Conservation (phyloP, 1,140 invertebrate species). For the Drosophila yakuba region DNA sequence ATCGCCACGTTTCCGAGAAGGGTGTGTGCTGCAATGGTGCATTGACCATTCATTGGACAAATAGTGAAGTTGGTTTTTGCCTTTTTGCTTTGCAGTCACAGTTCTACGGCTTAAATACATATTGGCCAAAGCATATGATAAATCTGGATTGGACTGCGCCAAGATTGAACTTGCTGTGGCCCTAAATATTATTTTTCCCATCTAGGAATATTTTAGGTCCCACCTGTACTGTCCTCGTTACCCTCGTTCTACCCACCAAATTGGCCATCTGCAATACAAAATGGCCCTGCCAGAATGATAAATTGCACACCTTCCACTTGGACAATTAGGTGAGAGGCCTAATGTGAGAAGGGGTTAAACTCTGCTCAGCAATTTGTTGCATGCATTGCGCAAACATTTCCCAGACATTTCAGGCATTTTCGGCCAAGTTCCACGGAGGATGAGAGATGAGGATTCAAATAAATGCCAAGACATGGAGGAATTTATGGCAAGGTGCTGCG, state of each 20-base stretch:
- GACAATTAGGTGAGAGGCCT: slow-evolving; percentile 29
- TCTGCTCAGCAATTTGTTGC: slow-evolving; percentile 54
- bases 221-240: too few relatives aligned
- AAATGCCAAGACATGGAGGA: slow-evolving; percentile 21
- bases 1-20: slow-evolving; percentile 37
- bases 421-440: slow-evolving; percentile 2
- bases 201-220: background rate
- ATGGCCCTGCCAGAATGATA: slow-evolving; percentile 52
- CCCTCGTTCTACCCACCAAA: background rate
- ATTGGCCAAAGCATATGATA: slow-evolving; percentile 39
- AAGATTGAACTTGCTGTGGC: slow-evolving; percentile 30
- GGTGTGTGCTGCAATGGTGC: background rate
- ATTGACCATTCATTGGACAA: slow-evolving; percentile 22
- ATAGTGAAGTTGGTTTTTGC: slow-evolving; percentile 16
- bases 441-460: slow-evolving; percentile 3
- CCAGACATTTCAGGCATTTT: slow-evolving; percentile 51
- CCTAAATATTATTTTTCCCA: slow-evolving; percentile 1
- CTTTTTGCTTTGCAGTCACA: slow-evolving; percentile 1
- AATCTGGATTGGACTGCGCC: slow-evolving; percentile 27
- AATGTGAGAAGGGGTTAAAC: slow-evolving; percentile 6
- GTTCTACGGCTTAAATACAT: slow-evolving; percentile 21
- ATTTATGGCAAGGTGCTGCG: slow-evolving; percentile 27
- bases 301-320: slow-evolving; percentile 51
- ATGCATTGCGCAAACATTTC: slow-evolving; percentile 61
- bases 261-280: slow-evolving; percentile 58